phyloP scores from a whole-genome alignment of 2,797 vertebrate genomes.

The Acanthurus leucopareius region DNA sequence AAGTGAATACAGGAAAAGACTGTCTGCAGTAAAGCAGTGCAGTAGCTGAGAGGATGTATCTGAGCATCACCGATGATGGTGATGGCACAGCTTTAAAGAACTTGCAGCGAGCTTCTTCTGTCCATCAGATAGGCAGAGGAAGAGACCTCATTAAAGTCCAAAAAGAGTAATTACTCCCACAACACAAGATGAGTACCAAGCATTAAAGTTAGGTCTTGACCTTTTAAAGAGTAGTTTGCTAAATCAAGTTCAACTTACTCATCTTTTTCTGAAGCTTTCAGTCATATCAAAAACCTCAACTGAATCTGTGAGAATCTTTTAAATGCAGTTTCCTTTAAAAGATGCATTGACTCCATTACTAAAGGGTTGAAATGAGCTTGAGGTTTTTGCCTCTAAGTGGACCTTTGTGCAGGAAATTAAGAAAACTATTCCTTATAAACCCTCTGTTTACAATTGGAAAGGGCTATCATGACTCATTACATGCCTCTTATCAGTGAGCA shows the following conservation, averaged over 20 bases:
- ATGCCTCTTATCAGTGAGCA: too few species aligned
- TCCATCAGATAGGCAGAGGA: neutral
- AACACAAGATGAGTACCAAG: neutral
- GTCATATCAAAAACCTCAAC: too few species aligned
- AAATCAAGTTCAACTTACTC: neutral
- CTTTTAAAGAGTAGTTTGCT: neutral
- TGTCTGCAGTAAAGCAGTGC: neutral
- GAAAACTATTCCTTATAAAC: too few species aligned
- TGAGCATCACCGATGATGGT: too few species aligned
- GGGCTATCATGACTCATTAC: too few species aligned
- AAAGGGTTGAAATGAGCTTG: too few species aligned
- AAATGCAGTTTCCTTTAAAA: too few species aligned
- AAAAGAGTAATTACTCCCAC: neutral
- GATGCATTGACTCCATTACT: too few species aligned
- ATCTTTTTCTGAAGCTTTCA: neutral
- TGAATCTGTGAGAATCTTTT: too few species aligned
- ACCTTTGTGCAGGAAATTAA: too few species aligned
- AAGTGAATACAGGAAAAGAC: neutral
- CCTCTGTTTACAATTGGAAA: too few species aligned
- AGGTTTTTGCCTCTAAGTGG: too few species aligned
- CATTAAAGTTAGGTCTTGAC: neutral
- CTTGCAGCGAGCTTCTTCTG: neutral
- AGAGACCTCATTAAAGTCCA: neutral
- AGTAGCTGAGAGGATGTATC: neutral
- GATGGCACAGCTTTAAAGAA: neutral